Conservation (phyloP, 2,797 vertebrate species). For the Champsocephalus esox region DNA sequence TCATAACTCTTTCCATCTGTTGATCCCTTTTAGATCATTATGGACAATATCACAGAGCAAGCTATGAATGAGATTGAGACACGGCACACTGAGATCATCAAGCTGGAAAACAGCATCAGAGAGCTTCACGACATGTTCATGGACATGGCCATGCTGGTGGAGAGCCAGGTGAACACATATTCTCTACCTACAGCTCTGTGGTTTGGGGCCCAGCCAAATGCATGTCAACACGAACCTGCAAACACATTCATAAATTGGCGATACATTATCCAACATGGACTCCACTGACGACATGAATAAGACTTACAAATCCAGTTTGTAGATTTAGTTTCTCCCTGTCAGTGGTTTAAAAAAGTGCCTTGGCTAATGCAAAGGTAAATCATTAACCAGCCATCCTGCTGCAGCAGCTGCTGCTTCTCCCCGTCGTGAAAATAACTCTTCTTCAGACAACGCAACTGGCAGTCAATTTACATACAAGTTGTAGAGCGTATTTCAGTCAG, state of each 20-base stretch:
- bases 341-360: neutral
- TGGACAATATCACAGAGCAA: constrained; percentile 95
- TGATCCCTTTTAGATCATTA: constrained; percentile 87
- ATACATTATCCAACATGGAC: neutral
- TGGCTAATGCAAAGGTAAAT: constrained; percentile 11
- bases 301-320: neutral
- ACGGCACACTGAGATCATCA: constrained; percentile 94
- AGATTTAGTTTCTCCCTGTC: constrained; percentile 1
- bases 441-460: constrained; percentile 3
- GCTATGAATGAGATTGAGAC: constrained; percentile 96
- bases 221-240: constrained; percentile 23
- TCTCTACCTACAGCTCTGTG: constrained; percentile 29
- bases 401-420: constrained; percentile 28
- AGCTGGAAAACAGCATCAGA: constrained; percentile 95
- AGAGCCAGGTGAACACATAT: constrained; percentile 91
- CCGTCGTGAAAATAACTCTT: constrained; percentile 14
- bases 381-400: constrained; percentile 24
- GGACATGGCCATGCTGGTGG: constrained; percentile 98
- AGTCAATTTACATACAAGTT: constrained; percentile 30
- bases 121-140: constrained; percentile 98
- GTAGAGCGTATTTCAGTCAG: constrained; percentile 2
- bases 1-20: neutral
- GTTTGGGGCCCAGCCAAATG: constrained; percentile 22
- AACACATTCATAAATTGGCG: neutral
- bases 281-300: neutral